Percentiles rank a stretch among this genome's conserved stretches.
Conservation (phyloP, 2,797 vertebrate genomes). For the Cyprinodon diabolis region DNA sequence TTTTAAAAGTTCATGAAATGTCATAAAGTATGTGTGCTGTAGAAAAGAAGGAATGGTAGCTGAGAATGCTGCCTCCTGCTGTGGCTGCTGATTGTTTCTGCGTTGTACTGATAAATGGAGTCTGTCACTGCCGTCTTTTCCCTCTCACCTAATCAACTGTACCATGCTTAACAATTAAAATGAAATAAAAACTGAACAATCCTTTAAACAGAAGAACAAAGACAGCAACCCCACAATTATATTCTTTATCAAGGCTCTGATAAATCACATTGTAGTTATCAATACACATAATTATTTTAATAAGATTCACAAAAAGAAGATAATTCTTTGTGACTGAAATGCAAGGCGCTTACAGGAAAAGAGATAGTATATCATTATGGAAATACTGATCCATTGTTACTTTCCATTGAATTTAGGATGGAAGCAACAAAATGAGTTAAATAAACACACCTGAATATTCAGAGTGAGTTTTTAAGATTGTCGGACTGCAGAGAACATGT, state of each 20-base stretch:
- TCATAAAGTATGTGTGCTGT: constrained; percentile 23
- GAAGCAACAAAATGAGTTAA: neutral
- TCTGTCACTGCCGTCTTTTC: constrained; percentile 68
- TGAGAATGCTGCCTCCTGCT: constrained; percentile 58
- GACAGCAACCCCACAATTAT: neutral
- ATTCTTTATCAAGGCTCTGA: neutral
- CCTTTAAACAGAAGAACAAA: constrained; percentile 15
- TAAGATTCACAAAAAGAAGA: neutral
- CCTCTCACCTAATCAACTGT: constrained; percentile 46
- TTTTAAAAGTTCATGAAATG: constrained; percentile 56
- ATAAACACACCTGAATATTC: neutral
- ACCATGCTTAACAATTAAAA: constrained; percentile 8
- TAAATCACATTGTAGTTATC: neutral
- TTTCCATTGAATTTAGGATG: neutral
- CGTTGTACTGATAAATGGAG: constrained; percentile 69
- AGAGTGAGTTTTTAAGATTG: no score
- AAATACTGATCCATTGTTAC: no score
- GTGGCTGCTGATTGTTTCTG: constrained; percentile 73
- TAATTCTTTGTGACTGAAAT: neutral
- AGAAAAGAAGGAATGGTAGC: constrained; percentile 43
- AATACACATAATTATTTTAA: neutral
- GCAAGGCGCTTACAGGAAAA: no score
- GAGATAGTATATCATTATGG: no score
- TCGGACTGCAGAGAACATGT: no score
- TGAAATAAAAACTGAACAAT: constrained; percentile 26